A percentile compares a stretch with the other conserved stretches of the same genome.
phyloP scores from a whole-genome alignment of 2,888 invertebrate species.

The Dyspetes luteomarginatus region DNA sequence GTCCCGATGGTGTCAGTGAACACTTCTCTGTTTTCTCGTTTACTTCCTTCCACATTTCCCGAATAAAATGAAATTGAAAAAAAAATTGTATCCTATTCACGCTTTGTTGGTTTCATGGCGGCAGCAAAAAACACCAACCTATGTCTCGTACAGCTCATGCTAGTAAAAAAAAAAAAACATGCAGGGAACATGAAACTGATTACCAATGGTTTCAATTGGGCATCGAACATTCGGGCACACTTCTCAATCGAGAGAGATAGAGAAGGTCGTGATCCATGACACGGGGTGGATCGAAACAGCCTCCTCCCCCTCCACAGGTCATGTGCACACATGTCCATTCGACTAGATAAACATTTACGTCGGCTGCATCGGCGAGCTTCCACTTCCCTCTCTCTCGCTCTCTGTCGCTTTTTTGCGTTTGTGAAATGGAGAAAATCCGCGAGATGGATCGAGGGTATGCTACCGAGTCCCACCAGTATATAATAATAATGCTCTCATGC shows the following conservation, averaged over 20 bases:
- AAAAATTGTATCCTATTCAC: not conserved
- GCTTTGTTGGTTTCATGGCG: not conserved
- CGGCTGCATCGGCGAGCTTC: constrained; percentile 36
- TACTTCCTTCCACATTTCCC: not conserved
- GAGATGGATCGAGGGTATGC: constrained; percentile 37
- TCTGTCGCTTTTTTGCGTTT: constrained; percentile 38
- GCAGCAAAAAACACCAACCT: constrained; percentile 16
- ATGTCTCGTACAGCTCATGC: constrained; percentile 14
- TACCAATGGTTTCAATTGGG: constrained; percentile 60
- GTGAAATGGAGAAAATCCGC: constrained; percentile 27
- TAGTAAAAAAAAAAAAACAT: constrained; percentile 1
- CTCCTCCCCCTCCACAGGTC: constrained; percentile 54
- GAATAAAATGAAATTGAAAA: constrained; percentile 30
- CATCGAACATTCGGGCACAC: constrained; percentile 53
- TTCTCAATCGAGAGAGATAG: too few species aligned
- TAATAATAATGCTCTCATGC: constrained; percentile 37
- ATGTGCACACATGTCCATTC: constrained; percentile 62
- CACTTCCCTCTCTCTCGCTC: constrained; percentile 8
- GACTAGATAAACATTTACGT: constrained; percentile 64
- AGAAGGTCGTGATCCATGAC: not conserved
- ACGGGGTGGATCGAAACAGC: constrained; percentile 48
- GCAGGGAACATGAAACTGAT: constrained; percentile 61
- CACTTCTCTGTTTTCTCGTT: not conserved
- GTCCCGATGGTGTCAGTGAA: not conserved
- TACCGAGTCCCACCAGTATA: not conserved